Evolutionary conservation across 2,797 vertebrate species (phyloP).

Genomic region (Xiphophorus birchmanni): DNA sequence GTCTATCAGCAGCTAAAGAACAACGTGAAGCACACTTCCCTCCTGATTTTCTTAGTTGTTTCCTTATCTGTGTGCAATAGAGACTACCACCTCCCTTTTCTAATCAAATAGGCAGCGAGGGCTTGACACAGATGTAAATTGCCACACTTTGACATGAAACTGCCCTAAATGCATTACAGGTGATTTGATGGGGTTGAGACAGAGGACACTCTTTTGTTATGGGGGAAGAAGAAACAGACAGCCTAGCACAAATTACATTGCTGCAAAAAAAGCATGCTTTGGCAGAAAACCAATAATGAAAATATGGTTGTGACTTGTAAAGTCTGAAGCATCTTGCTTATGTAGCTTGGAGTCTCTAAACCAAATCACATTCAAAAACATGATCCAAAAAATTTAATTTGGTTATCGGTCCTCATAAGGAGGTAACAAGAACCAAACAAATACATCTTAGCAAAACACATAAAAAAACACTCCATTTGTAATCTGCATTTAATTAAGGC

Average conservation of each 20-base stretch:
- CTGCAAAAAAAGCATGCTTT: constrained; percentile 22
- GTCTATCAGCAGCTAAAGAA: constrained; percentile 20
- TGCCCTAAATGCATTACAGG: constrained; percentile 73
- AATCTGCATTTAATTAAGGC: background rate
- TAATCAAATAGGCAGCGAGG: constrained; percentile 67
- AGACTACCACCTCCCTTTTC: constrained; percentile 48
- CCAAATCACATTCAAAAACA: constrained; percentile 4
- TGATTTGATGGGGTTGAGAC: constrained; percentile 65
- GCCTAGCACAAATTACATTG: constrained; percentile 13
- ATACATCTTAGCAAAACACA: constrained; percentile 3
- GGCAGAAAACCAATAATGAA: constrained; percentile 33
- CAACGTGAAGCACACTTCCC: constrained; percentile 21
- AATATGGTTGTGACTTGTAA: constrained; percentile 19
- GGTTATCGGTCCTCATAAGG: background rate
- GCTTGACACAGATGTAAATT: constrained; percentile 60
- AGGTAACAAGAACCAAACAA: background rate
- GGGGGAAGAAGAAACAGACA: constrained; percentile 52
- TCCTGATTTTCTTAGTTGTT: constrained; percentile 15
- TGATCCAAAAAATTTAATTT: background rate
- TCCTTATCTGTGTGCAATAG: constrained; percentile 18
- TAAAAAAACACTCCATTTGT: background rate
- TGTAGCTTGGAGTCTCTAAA: constrained; percentile 8
- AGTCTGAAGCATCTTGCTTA: constrained; percentile 6
- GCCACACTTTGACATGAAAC: constrained; percentile 51
- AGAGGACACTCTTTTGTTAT: constrained; percentile 67